Base-by-base conservation (phyloP, 2,797 vertebrate species). In the Odontamblyopus rebecca region DNA sequence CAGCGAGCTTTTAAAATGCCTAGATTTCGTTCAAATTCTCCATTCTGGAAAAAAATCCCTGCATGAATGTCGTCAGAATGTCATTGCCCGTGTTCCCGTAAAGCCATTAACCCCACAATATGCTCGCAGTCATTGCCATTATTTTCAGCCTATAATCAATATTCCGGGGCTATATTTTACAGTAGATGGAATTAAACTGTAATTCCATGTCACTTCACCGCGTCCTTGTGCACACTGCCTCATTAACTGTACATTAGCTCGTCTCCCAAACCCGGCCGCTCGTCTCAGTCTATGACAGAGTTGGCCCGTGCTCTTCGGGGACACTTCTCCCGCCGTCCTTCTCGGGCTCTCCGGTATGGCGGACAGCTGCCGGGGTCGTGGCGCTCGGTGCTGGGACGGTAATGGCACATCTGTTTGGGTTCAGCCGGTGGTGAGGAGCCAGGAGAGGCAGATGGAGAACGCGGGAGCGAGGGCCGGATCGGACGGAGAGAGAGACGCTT, bases 361-460 rank as follows among this genome's bases (percentile, higher is more conserved):
- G 64, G 81, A 88, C 85, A 89, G 89, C 86, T 93, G 89, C 88
- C 80, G 88, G 83, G 93, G 89, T 93, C 90, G 84, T 30, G 77
- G 77, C 82, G 59, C 86, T 82, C 78, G 87, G 75, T 73, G 66
- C 70, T 73, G 60, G 81, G 84, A 87, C 54, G 75, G 82, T 84
- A 87, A 88, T 89, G 90, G 87, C 84, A 83, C 91, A 93, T 90
- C 92, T 93, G 92, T 80, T 88, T 11, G 82, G 77, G 79, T 87
- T 79, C 57, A 79, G 84, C 85, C 80, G 75, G 51, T 61, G 74
- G 79, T 82, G 30, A 79, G 67, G 84, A 84, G 86, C 76, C 85
- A 81, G 82, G 77, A 59, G 83, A 77, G 62, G 81, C 93, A 94
- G 93, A 93, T 93, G 93, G 93, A 44, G 78, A 82, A 74, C 48